These are phyloP conservation scores for Sarcophaga peregrina DNA, from an alignment of 1,140 invertebrate species.

Conservation along the genomic window DNA sequence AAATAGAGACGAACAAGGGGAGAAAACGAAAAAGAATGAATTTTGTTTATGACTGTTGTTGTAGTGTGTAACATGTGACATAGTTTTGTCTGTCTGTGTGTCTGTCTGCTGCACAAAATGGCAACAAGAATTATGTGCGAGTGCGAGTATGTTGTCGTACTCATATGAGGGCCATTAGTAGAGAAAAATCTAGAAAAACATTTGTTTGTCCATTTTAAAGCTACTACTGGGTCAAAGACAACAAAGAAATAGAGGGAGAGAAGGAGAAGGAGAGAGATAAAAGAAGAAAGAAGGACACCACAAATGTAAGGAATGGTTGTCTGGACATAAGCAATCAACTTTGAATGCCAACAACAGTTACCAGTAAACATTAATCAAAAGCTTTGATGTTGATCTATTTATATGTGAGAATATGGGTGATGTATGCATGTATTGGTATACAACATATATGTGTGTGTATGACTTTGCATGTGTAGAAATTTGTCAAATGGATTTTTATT, in stretches of 20 bases:
- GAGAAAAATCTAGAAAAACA: slow-evolving; percentile 12
- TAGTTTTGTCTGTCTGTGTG: too few relatives aligned
- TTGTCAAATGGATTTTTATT: too few relatives aligned
- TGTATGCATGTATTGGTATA: too few relatives aligned
- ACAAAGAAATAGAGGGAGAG: not conserved
- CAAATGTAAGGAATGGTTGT: not conserved
- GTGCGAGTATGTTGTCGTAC: not conserved
- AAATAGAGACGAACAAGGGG: too few relatives aligned
- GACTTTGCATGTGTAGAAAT: too few relatives aligned
- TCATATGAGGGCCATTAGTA: not conserved
- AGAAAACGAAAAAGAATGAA: too few relatives aligned
- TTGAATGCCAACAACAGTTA: not conserved
- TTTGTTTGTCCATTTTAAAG: not conserved
- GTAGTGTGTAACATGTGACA: too few relatives aligned
- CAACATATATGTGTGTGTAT: too few relatives aligned
- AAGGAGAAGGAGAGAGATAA: not conserved
- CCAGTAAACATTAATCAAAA: not conserved
- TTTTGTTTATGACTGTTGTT: too few relatives aligned
- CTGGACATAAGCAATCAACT: slow-evolving; percentile 1
- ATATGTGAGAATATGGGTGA: too few relatives aligned
- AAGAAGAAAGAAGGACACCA: not conserved
- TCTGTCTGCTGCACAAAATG: not conserved
- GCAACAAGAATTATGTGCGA: not conserved
- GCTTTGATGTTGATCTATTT: not conserved
- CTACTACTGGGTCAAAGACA: not conserved